Conservation (phyloP, 2,797 vertebrate genomes). For the Betta splendens region DNA sequence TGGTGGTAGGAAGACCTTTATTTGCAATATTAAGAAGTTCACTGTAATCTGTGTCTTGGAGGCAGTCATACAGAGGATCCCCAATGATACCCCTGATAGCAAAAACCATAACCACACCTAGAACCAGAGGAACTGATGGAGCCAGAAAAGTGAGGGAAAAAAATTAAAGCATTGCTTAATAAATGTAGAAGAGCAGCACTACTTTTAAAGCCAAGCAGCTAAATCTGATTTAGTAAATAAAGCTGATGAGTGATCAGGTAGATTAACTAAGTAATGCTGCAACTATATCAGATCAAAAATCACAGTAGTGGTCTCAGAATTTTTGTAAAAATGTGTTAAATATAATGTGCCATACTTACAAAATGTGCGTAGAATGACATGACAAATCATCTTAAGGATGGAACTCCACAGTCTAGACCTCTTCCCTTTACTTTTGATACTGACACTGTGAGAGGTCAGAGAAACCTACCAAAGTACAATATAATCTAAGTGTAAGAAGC, state of each 20-base stretch:
- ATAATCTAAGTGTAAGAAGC: rapidly evolving
- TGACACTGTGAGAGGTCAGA: slow-evolving; percentile 32
- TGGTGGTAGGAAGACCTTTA: slow-evolving; percentile 78
- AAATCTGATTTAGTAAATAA: no score
- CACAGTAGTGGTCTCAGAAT: no score
- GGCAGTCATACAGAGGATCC: slow-evolving; percentile 81
- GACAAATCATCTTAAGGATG: slow-evolving; percentile 52
- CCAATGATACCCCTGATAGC: slow-evolving; percentile 52
- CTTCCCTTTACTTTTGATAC: slow-evolving; percentile 15
- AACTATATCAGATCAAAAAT: no score
- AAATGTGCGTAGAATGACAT: slow-evolving; percentile 64
- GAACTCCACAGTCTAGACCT: slow-evolving; percentile 45
- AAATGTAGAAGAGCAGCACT: background rate
- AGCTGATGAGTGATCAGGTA: no score
- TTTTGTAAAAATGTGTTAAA: no score
- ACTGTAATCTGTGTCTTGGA: slow-evolving; percentile 83
- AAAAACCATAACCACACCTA: slow-evolving; percentile 63
- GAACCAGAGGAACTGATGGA: slow-evolving; percentile 65
- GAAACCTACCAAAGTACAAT: slow-evolving; percentile 51
- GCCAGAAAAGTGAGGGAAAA: background rate
- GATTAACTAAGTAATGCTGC: no score
- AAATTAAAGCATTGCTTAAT: background rate
- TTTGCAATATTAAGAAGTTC: slow-evolving; percentile 79
- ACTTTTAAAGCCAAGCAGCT: background rate
- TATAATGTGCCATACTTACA: slow-evolving; percentile 51